Conservation (phyloP, 1,140 invertebrate species). For the Andricus grossulariae region DNA sequence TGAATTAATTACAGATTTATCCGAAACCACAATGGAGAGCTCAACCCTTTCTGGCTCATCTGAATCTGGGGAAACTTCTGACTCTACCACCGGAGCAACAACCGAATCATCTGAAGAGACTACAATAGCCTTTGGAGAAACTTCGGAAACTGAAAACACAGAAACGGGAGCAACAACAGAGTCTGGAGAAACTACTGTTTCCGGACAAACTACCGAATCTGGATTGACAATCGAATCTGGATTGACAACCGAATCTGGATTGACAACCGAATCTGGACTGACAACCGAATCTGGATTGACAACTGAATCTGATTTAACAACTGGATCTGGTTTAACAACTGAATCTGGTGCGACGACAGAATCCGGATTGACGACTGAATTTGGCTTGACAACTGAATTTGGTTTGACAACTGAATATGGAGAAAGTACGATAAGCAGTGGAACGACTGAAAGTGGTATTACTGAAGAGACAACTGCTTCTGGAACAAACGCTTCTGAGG, state of each 20-base stretch:
- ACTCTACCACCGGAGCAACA: constrained; percentile 34
- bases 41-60: not conserved
- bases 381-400: constrained; percentile 44
- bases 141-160: constrained; percentile 35
- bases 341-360: constrained; percentile 49
- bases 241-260: constrained; percentile 44
- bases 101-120: constrained; percentile 41
- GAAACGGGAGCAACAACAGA: constrained; percentile 41
- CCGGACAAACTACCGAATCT: constrained; percentile 47
- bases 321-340: constrained; percentile 43
- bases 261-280: constrained; percentile 46
- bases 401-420: constrained; percentile 52
- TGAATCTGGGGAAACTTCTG: constrained; percentile 42
- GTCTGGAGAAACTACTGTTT: constrained; percentile 42
- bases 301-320: constrained; percentile 42
- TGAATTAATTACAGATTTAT: constrained; percentile 13
- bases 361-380: constrained; percentile 45
- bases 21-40: too few relatives aligned
- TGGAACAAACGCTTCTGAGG: constrained; percentile 1
- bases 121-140: constrained; percentile 36
- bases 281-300: constrained; percentile 54
- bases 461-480: constrained; percentile 38
- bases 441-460: constrained; percentile 47
- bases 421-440: constrained; percentile 38
- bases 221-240: constrained; percentile 51